These are phyloP conservation scores for Eudemis profundana DNA, from an alignment of 2,888 invertebrate species.

Conservation along the genomic window DNA sequence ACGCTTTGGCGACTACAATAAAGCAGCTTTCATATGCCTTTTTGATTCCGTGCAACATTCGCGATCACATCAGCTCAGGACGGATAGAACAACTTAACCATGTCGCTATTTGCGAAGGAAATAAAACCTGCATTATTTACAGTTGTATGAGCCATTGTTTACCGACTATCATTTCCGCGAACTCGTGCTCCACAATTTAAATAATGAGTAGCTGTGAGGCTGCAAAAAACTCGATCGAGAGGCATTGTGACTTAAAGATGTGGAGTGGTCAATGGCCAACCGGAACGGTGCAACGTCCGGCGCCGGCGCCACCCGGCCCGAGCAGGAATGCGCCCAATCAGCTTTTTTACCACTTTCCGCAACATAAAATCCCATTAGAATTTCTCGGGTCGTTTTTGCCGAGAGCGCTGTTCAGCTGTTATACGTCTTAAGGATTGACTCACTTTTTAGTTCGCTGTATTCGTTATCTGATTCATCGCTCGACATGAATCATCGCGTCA, in stretches of 20 bases:
- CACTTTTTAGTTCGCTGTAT: not conserved
- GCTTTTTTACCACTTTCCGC: slow-evolving; percentile 47
- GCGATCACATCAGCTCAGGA: not conserved
- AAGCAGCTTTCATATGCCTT: not conserved
- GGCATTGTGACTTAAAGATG: slow-evolving; percentile 14
- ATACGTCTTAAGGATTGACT: slow-evolving; percentile 5
- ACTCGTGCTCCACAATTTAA: not conserved
- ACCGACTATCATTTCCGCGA: not conserved
- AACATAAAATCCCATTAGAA: slow-evolving; percentile 27
- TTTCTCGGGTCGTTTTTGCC: slow-evolving; percentile 17
- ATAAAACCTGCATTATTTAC: no score
- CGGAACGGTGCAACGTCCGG: slow-evolving; percentile 34
- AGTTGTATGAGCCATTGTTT: not conserved
- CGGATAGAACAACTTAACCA: not conserved
- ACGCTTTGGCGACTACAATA: not conserved
- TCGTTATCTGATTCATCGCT: slow-evolving; percentile 30
- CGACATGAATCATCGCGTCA: slow-evolving; percentile 14
- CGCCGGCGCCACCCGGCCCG: slow-evolving; percentile 50
- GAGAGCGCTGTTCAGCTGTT: slow-evolving; percentile 15
- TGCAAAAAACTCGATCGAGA: not conserved
- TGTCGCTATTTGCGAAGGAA: not conserved
- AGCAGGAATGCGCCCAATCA: slow-evolving; percentile 46
- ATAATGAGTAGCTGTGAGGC: not conserved
- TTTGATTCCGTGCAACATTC: not conserved
- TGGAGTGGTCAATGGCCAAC: slow-evolving; percentile 35